Base-by-base conservation (phyloP, 92 coral and sea anemone species). In the Galaxea fascicularis region DNA sequence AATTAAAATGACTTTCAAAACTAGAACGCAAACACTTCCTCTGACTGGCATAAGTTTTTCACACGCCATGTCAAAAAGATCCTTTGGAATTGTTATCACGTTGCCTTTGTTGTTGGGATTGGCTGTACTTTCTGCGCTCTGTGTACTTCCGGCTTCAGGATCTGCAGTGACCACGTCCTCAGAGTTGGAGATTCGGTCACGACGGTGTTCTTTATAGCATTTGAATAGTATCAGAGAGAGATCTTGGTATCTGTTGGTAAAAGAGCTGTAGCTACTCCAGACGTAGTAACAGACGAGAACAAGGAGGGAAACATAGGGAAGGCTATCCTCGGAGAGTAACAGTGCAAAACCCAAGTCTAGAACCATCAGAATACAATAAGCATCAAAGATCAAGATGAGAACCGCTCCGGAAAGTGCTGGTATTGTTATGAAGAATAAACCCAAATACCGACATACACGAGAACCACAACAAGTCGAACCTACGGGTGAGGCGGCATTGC, bases 261-360 rank as follows among this genome's bases (percentile, higher is more conserved):
- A 85, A 0, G 62, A 85, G 17, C 71, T 64, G 54, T 77, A 85
- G 54, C 49, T 64, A 30, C 83, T 52, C 70, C 73, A 65, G 14
- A 66, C 1, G 49, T 85, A 85, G 30, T 76, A 56, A 5, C 77
- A 47, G 52, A 63, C 75, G 21, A 84, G 88, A 57, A 76, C 56
- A n/a, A 76, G 11, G 21, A 31, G 64, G 17, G 26, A 72, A 35
- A 46, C 59, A 47, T 1, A 78, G 1, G 83, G 73, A 49, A 78
- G 73, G 45, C 62, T 20, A 4, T 78, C 47, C 20, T 64, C 83
- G 8, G 73, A 64, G 21, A 78, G 4, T 45, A 47, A 45, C 27
- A 78, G 73, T 0, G n/a, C 10, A 20, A 77, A 62, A 27, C 0
- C 41, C 1, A 18, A 1, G 0, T 6, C 8, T 0, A 63, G 0